phyloP scores from a whole-genome alignment of 2,888 invertebrate genomes.

The Crepidodera aurea region DNA sequence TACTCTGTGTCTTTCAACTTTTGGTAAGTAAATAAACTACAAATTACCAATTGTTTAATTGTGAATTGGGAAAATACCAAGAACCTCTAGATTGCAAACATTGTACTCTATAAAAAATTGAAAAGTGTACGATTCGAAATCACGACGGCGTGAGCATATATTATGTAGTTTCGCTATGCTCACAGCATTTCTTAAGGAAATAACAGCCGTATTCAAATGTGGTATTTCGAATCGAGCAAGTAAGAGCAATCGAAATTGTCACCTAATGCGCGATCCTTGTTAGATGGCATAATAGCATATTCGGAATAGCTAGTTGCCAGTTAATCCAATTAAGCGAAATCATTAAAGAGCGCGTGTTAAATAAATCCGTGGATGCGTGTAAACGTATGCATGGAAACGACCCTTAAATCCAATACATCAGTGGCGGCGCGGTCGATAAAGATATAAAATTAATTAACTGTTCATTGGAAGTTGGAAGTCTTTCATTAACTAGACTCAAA shows the following conservation, averaged over 20 bases:
- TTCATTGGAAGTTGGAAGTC: too few species aligned
- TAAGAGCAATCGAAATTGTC: slow-evolving; percentile 29
- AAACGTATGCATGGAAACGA: slow-evolving; percentile 55
- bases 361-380: slow-evolving; percentile 49
- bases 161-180: background rate
- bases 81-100: too few species aligned
- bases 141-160: too few species aligned
- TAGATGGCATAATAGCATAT: slow-evolving; percentile 32
- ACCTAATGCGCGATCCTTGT: slow-evolving; percentile 35
- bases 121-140: too few species aligned
- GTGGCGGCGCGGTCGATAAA: background rate
- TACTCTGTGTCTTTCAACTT: too few species aligned
- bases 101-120: too few species aligned
- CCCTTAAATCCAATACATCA: slow-evolving; percentile 27
- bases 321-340: slow-evolving; percentile 41
- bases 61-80: too few species aligned
- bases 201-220: slow-evolving; percentile 24
- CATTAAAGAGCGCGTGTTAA: slow-evolving; percentile 48
- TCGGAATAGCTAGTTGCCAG: slow-evolving; percentile 31
- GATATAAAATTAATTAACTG: too few species aligned
- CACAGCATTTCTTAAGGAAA: slow-evolving; percentile 22
- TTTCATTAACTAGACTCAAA: too few species aligned
- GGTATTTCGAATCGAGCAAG: slow-evolving; percentile 21
- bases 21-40: too few species aligned
- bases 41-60: too few species aligned